A percentile compares a stretch with the other conserved stretches of the same genome.
Evolutionary conservation across 2,888 invertebrate genomes (phyloP).

Genomic region (Chelonus formosanus): DNA sequence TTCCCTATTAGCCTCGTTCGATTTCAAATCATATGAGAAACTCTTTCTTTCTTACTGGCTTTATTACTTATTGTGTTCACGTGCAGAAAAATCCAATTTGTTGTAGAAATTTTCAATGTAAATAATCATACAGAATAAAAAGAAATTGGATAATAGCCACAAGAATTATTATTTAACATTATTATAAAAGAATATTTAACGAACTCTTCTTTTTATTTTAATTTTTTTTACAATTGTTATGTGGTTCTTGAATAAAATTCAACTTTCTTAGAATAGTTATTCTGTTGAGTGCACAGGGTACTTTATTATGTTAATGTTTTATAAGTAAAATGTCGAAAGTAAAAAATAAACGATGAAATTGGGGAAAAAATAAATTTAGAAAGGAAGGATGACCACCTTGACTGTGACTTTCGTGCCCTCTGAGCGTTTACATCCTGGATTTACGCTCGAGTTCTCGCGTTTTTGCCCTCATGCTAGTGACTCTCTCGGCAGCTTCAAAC

Average conservation of each 20-base stretch:
- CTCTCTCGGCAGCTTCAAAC: constrained; percentile 22
- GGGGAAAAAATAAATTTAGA: constrained; percentile 29
- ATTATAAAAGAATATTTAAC: too few species aligned
- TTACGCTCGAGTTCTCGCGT: constrained; percentile 47
- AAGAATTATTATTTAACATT: too few species aligned
- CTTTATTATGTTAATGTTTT: too few species aligned
- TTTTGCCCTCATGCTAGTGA: constrained; percentile 39
- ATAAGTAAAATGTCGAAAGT: neutral
- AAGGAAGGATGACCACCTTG: constrained; percentile 41
- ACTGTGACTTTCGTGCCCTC: constrained; percentile 35
- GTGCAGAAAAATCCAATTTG: too few species aligned
- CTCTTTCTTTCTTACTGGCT: constrained; percentile 11
- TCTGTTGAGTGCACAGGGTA: too few species aligned
- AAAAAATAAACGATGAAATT: constrained; percentile 3
- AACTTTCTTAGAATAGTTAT: too few species aligned
- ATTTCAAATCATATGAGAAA: constrained; percentile 41
- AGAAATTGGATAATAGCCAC: too few species aligned
- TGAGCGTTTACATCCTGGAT: constrained; percentile 45
- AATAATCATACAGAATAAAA: too few species aligned
- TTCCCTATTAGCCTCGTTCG: constrained; percentile 61
- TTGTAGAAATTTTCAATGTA: too few species aligned
- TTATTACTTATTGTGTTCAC: constrained; percentile 1
- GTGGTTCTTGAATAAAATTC: too few species aligned
- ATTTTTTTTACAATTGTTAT: too few species aligned
- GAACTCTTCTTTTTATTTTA: too few species aligned